Conservation (phyloP, 2,888 invertebrate species). For the Masnerella sp. region DNA sequence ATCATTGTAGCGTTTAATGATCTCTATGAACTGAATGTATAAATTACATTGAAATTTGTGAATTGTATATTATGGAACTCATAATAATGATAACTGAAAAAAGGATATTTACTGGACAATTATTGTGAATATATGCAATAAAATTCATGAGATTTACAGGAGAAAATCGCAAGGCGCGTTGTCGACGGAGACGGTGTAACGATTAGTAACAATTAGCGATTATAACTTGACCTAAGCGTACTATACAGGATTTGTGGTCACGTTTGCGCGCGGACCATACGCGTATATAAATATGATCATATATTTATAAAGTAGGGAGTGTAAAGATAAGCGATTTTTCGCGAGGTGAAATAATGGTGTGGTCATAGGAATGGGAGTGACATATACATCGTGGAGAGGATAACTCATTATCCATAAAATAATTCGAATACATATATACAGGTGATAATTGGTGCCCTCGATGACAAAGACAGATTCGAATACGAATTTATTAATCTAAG, state of each 20-base stretch:
- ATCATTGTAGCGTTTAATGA: no score
- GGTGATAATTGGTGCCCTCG: slow-evolving; percentile 14
- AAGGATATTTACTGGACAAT: no score
- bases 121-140: no score
- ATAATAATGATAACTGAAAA: no score
- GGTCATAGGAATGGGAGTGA: slow-evolving; percentile 49
- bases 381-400: slow-evolving; percentile 49
- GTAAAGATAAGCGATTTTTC: slow-evolving; percentile 58
- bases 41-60: no score
- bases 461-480: slow-evolving; percentile 17
- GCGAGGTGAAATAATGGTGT: slow-evolving; percentile 55
- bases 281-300: slow-evolving; percentile 57
- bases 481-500: slow-evolving; percentile 33
- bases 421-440: slow-evolving; percentile 54
- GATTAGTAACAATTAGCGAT: slow-evolving; percentile 58
- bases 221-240: slow-evolving; percentile 58
- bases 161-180: no score
- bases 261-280: slow-evolving; percentile 43
- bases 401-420: slow-evolving; percentile 38
- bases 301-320: slow-evolving; percentile 53
- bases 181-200: slow-evolving; percentile 31
- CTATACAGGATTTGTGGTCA: slow-evolving; percentile 55
- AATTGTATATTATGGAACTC: no score
- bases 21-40: no score
- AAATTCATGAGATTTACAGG: no score